Percentiles rank a stretch among this genome's conserved stretches.
Evolutionary conservation across 2,797 vertebrate species (phyloP).

Genomic region (Pseudopleuronectes americanus): DNA sequence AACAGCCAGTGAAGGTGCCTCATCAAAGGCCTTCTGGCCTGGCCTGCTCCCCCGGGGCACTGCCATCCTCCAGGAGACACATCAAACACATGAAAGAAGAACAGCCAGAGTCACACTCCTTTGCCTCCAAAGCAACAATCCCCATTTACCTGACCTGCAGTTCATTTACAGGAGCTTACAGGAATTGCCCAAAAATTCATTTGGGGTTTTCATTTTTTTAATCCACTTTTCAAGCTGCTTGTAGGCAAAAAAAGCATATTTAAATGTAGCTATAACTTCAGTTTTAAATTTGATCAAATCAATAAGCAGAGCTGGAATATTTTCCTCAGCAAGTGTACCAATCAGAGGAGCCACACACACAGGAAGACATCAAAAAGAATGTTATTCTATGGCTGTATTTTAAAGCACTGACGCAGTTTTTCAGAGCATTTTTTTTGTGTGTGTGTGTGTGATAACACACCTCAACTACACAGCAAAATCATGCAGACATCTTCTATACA

Average conservation of each 20-base stretch:
- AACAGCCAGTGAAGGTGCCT: slow-evolving; percentile 61
- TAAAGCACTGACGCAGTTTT: slow-evolving; percentile 19
- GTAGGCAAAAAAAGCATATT: background rate
- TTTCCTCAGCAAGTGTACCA: slow-evolving; percentile 19
- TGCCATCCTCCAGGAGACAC: slow-evolving; percentile 65
- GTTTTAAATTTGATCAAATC: slow-evolving; percentile 25
- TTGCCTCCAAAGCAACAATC: slow-evolving; percentile 36
- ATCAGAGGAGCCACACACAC: slow-evolving; percentile 12
- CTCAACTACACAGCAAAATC: slow-evolving; percentile 8
- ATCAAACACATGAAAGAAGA: slow-evolving; percentile 77
- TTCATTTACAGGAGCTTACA: slow-evolving; percentile 22
- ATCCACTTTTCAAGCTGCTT: slow-evolving; percentile 12
- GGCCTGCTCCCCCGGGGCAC: slow-evolving; percentile 55
- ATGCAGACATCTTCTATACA: slow-evolving; percentile 11
- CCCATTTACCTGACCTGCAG: slow-evolving; percentile 39
- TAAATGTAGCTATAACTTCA: slow-evolving; percentile 6
- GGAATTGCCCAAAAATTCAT: background rate
- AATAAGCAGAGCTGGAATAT: slow-evolving; percentile 3
- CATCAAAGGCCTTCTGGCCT: slow-evolving; percentile 76
- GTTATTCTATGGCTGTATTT: slow-evolving; percentile 16
- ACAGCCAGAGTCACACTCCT: slow-evolving; percentile 48
- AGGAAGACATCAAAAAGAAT: slow-evolving; percentile 10
- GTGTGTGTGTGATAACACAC: background rate
- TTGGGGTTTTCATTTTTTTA: background rate
- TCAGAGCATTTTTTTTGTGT: background rate